A percentile compares a stretch with the other conserved stretches of the same genome.
These are phyloP conservation scores for Varanus komodoensis DNA, from an alignment of 2,113 vertebrate species.

Conservation along the genomic window DNA sequence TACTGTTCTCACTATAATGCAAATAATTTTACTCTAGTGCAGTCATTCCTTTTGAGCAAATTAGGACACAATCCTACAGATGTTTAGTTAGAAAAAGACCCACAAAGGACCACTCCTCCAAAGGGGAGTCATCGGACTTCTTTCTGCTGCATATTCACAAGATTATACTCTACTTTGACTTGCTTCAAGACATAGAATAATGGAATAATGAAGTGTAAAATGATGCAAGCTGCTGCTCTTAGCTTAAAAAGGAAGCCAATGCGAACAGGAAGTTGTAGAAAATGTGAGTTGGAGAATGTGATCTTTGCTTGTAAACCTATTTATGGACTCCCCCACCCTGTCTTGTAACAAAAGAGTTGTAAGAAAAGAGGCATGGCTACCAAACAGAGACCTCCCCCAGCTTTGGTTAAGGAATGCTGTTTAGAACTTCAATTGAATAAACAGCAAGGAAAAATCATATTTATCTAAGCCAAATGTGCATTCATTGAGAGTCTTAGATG, in stretches of 20 bases:
- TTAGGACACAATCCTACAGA: background rate
- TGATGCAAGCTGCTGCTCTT: background rate
- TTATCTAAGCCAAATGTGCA: background rate
- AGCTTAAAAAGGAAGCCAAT: background rate
- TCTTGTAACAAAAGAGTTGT: background rate
- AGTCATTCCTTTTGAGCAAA: background rate
- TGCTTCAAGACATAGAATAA: background rate
- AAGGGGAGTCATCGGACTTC: no score
- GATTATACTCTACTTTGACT: background rate
- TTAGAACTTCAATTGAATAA: background rate
- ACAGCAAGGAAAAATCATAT: background rate
- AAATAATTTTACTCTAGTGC: background rate
- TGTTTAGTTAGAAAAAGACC: no score
- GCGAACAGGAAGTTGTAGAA: conserved; percentile 10
- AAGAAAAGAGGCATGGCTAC: background rate
- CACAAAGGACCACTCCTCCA: no score
- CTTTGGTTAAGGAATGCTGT: background rate
- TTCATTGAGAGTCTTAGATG: background rate
- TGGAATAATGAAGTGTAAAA: background rate
- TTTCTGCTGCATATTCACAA: no score
- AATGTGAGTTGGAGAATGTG: conserved; percentile 13
- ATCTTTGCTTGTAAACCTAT: conserved; percentile 34
- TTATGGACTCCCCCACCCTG: background rate
- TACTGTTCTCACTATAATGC: background rate
- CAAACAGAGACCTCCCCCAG: background rate